Percentiles rank a stretch among this genome's conserved stretches.
These are phyloP conservation scores for Anoplopoma fimbria DNA, from an alignment of 2,113 vertebrate species.

Conservation along the genomic window DNA sequence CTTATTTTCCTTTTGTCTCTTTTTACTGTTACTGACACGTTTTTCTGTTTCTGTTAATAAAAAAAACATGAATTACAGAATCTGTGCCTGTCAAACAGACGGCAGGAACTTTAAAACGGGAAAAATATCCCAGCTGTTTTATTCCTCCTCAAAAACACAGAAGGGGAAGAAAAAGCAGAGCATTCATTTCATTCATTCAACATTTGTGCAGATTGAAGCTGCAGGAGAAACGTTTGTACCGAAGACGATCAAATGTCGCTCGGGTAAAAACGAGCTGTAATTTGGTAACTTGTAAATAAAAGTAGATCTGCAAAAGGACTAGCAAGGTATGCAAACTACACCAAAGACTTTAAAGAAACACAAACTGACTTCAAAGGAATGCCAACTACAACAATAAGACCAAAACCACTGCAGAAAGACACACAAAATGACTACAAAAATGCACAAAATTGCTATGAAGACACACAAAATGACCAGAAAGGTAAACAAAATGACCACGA, in stretches of 20 bases:
- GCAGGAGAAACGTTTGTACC: not conserved
- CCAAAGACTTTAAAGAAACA: no score
- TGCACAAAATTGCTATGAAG: no score
- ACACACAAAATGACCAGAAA: no score
- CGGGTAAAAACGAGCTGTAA: not conserved
- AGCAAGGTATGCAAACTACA: no score
- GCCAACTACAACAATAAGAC: no score
- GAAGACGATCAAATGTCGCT: not conserved
- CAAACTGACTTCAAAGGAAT: no score
- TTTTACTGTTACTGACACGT: not conserved
- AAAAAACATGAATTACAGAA: not conserved
- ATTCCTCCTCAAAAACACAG: not conserved
- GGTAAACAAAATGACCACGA: no score
- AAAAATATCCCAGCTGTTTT: not conserved
- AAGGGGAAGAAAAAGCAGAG: not conserved
- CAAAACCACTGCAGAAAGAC: no score
- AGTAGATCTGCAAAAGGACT: not conserved
- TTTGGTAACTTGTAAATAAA: not conserved
- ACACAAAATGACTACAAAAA: no score
- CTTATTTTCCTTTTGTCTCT: not conserved
- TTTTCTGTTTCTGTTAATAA: not conserved
- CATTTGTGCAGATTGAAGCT: not conserved
- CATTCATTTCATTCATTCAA: not conserved
- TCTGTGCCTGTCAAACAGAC: slow-evolving; percentile 5
- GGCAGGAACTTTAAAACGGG: not conserved